phyloP scores from a whole-genome alignment of 1,140 invertebrate species.

The Drosophila pandora region DNA sequence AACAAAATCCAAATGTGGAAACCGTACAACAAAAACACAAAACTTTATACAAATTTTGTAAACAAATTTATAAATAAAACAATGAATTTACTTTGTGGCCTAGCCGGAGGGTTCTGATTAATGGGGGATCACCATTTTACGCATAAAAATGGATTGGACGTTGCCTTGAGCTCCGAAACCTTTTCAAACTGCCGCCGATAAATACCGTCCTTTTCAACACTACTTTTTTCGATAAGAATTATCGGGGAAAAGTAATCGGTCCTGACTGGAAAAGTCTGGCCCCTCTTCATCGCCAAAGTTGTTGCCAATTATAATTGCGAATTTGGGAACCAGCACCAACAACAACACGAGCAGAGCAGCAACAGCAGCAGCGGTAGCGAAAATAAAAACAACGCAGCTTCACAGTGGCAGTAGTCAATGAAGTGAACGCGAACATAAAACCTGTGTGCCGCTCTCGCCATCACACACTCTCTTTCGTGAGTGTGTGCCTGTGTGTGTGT shows the following conservation, averaged over 20 bases:
- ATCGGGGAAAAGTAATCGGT: too few species aligned
- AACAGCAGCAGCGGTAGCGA: conserved; percentile 2
- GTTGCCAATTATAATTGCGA: background rate
- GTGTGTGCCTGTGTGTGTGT: background rate
- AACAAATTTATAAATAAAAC: conserved; percentile 64
- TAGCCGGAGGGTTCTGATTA: conserved; percentile 15
- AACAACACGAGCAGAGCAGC: background rate
- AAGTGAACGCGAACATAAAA: conserved; percentile 1
- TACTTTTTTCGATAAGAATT: too few species aligned
- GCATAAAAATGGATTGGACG: background rate
- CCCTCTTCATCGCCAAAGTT: background rate
- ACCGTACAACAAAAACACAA: conserved; percentile 26
- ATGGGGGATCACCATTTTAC: background rate
- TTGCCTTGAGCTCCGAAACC: background rate
- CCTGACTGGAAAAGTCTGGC: too few species aligned
- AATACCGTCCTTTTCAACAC: too few species aligned
- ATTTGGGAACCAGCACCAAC: background rate
- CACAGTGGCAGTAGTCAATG: background rate
- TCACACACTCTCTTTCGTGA: background rate
- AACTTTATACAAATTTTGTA: conserved; percentile 71
- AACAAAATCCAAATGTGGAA: conserved; percentile 12
- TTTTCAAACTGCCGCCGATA: background rate
- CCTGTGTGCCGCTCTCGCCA: conserved; percentile 2
- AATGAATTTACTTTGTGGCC: conserved; percentile 61
- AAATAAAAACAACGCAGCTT: background rate